A percentile compares a stretch with the other conserved stretches of the same genome.
These are phyloP conservation scores for Phortica okadai DNA, from an alignment of 2,888 invertebrate genomes.

Conservation along the genomic window DNA sequence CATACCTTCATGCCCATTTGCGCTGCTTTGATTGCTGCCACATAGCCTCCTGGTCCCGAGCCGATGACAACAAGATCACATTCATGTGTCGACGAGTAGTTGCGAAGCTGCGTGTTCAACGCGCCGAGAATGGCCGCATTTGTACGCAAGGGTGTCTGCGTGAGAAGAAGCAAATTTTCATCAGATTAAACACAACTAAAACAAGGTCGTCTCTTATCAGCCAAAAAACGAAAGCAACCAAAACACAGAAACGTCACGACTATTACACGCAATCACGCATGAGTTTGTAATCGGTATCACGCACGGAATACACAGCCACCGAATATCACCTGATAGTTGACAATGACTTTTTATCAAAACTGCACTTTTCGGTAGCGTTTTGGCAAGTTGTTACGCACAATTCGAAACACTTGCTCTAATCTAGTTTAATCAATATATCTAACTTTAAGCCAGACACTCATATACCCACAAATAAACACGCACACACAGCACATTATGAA, in stretches of 20 bases:
- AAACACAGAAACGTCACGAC: not conserved
- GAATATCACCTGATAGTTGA: not conserved
- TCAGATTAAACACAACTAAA: not conserved
- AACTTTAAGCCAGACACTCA: not conserved
- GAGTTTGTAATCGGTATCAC: not conserved
- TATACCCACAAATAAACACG: not conserved
- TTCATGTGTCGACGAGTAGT: constrained; percentile 85
- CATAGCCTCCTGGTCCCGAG: constrained; percentile 99
- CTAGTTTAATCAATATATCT: not conserved
- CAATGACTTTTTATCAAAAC: not conserved
- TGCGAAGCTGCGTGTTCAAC: constrained; percentile 76
- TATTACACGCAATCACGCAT: not conserved
- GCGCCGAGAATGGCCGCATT: constrained; percentile 75
- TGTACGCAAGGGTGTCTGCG: constrained; percentile 72
- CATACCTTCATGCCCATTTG: constrained; percentile 96
- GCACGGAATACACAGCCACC: not conserved
- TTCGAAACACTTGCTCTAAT: not conserved
- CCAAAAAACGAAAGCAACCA: not conserved
- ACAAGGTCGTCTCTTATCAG: not conserved
- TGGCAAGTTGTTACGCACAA: not conserved
- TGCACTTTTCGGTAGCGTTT: not conserved
- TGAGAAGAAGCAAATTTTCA: constrained; percentile 30
- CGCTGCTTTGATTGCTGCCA: constrained; percentile 98
- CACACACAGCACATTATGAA: not conserved
- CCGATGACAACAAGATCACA: constrained; percentile 98